Evolutionary conservation across 2,113 vertebrate species (phyloP).

Genomic region (Dryoscopus gambensis): DNA sequence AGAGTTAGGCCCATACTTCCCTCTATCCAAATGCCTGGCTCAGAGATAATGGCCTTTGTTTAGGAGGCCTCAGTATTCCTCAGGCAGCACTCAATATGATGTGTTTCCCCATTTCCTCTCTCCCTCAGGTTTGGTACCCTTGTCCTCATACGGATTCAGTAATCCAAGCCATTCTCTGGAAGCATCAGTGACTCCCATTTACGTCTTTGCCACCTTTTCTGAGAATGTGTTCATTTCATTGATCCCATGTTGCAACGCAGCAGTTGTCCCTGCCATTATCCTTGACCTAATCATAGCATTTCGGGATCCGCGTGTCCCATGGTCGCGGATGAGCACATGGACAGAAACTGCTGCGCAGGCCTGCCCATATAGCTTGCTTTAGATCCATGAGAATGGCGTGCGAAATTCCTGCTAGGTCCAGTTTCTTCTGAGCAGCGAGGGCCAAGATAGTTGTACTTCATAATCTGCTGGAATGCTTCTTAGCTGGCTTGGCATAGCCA

Average conservation of each 20-base stretch:
- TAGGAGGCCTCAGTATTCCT: not conserved
- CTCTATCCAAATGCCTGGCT: not conserved
- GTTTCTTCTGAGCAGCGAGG: slow-evolving; percentile 59
- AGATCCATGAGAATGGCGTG: slow-evolving; percentile 45
- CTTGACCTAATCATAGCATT: slow-evolving; percentile 66
- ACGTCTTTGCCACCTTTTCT: slow-evolving; percentile 48
- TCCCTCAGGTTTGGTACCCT: not conserved
- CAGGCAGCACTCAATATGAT: not conserved
- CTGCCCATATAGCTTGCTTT: not conserved
- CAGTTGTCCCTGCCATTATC: slow-evolving; percentile 69
- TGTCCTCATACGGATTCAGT: not conserved
- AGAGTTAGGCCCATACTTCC: slow-evolving; percentile 1
- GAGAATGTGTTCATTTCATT: slow-evolving; percentile 33
- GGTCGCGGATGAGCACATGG: slow-evolving; percentile 40
- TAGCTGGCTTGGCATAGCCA: slow-evolving; percentile 5
- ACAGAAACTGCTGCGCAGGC: not conserved
- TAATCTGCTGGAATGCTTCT: slow-evolving; percentile 69
- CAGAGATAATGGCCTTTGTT: not conserved
- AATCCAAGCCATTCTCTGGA: slow-evolving; percentile 23
- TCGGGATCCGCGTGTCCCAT: not conserved
- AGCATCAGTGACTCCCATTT: not conserved
- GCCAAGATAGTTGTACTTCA: slow-evolving; percentile 63
- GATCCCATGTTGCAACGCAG: slow-evolving; percentile 3
- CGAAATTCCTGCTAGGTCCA: slow-evolving; percentile 63
- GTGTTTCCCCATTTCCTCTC: not conserved